These are phyloP conservation scores for Aphaenogaster ashmeadi DNA, from an alignment of 1,140 invertebrate genomes.

Conservation along the genomic window DNA sequence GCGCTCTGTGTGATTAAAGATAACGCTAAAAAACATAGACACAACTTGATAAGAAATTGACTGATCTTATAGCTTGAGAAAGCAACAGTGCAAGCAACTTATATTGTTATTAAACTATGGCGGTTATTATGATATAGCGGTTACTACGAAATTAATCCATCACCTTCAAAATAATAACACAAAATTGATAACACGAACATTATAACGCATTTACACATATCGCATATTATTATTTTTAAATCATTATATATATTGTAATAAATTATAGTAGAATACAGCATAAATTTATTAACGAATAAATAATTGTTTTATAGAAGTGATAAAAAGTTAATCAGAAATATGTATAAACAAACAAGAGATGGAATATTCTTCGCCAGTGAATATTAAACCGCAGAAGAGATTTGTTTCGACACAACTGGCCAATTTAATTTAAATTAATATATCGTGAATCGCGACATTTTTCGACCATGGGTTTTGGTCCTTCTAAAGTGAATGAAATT, in stretches of 20 bases:
- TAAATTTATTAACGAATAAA: constrained; percentile 8
- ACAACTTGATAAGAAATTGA: constrained; percentile 41
- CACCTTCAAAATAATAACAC: neutral
- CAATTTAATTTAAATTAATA: too few relatives aligned
- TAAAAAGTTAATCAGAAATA: neutral
- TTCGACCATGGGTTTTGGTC: too few relatives aligned
- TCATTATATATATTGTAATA: neutral
- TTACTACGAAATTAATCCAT: neutral
- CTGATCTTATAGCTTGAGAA: neutral
- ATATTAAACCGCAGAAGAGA: too few relatives aligned
- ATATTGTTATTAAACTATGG: constrained; percentile 1
- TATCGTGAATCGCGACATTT: too few relatives aligned
- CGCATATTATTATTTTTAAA: neutral
- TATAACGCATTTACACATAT: neutral
- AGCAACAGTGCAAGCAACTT: neutral
- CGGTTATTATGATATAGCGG: neutral
- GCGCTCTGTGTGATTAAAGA: constrained; percentile 21
- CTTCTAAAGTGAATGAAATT: too few relatives aligned
- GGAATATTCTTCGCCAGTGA: too few relatives aligned
- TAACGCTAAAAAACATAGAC: constrained; percentile 31
- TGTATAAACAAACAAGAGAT: neutral
- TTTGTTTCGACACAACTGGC: too few relatives aligned
- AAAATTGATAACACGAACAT: neutral
- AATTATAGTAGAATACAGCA: neutral
- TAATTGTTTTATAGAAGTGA: neutral